These are phyloP conservation scores for Ardeotis arabs DNA, from an alignment of 2,113 vertebrate species.

Conservation along the genomic window DNA sequence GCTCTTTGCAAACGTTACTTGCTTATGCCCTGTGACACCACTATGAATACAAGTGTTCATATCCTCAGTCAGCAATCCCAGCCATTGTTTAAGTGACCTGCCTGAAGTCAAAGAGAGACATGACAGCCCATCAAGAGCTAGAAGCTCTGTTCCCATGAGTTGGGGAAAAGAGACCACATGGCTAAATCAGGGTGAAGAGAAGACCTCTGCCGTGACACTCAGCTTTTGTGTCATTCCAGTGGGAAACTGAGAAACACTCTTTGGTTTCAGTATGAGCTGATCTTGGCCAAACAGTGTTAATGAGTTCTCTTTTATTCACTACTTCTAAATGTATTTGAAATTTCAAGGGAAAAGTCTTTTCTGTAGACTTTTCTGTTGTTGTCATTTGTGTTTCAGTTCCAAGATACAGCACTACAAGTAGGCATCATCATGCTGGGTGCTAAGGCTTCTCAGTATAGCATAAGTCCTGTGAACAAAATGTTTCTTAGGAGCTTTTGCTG, in stretches of 20 bases:
- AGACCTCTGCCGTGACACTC: background rate
- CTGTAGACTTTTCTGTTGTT: background rate
- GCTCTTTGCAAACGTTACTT: background rate
- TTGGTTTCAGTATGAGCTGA: background rate
- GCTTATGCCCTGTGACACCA: background rate
- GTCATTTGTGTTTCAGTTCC: background rate
- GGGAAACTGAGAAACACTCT: background rate
- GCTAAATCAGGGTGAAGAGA: background rate
- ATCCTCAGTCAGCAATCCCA: background rate
- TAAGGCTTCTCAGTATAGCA: background rate
- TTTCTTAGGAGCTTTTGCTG: background rate
- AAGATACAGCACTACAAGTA: background rate
- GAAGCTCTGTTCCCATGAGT: background rate
- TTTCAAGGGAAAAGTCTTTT: background rate
- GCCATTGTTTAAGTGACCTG: background rate
- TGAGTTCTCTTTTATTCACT: background rate
- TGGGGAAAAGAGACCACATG: background rate
- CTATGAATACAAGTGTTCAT: background rate
- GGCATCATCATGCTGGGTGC: background rate
- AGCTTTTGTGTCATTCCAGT: background rate
- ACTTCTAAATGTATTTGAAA: background rate
- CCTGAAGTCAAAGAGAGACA: background rate
- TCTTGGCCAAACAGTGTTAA: background rate
- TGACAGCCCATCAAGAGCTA: background rate
- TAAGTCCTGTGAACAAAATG: background rate